Base-by-base conservation (phyloP, 2,797 vertebrate genomes). In the Picus viridis region DNA sequence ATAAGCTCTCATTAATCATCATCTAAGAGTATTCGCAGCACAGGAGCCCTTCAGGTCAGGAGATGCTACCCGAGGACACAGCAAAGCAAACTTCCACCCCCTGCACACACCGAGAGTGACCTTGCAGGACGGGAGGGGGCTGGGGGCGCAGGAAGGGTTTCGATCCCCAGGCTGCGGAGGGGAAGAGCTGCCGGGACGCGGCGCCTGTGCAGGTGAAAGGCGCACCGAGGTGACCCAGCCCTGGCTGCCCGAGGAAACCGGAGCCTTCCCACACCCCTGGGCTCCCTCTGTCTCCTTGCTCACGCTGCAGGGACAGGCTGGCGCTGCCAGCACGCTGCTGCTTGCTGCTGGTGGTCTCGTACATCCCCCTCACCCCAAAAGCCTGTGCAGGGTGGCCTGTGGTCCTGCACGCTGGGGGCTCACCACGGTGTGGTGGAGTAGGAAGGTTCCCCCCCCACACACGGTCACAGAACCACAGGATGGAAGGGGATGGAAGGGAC, bases 1-100 rank as follows among this genome's bases (percentile, higher is more conserved):
- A 56, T 94, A 91, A 95, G 92, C 1, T 0, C 86, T 78, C 92
- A 78, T 90, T 94, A 93, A 96, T 95, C 92, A 81, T 81, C 86
- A 51, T 49, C 83, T 86, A 61, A 88, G 92, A 90, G 70, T 45
- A 83, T 94, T 93, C 88, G 80, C 94, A 75, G 94, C 83, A 17
- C 0, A 3, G 53, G 73, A 73, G 72, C 59, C 56, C 69, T 89
- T 77, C 56, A 83, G 95, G 83, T 90, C 86, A 14, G 81, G 86
- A 78, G 90, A 62, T 90, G 94, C 83, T 58, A 49, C 89, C 30
- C 88, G 83, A 94, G 92, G 92, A 58, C 86, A 58, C 85, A 23
- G 58, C 9, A 61, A 51, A 51, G 68, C 56, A 70, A 45, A 59
- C 36, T 89, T 57, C 49, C 89, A 29, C 75, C 49, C 89, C 23